Percentiles rank a stretch among this genome's conserved stretches.
phyloP scores from a whole-genome alignment of 2,888 invertebrate species.

The Pyralis farinalis region DNA sequence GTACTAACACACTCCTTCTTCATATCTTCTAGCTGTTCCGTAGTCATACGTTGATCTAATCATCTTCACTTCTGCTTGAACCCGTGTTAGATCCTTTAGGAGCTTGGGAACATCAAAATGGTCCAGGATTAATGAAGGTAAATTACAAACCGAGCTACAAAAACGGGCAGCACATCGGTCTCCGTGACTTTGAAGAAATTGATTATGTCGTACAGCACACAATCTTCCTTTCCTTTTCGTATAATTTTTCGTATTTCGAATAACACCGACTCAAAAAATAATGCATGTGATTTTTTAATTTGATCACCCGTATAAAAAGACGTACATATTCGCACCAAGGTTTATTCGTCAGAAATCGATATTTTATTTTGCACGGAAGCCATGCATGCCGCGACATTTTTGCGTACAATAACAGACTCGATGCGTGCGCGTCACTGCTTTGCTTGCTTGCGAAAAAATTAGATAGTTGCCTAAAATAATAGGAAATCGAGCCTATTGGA shows the following conservation, averaged over 20 bases:
- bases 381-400: too few relatives aligned
- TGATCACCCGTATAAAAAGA: neutral
- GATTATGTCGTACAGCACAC: neutral
- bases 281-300: neutral
- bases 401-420: too few relatives aligned
- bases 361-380: neutral
- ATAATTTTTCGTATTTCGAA: neutral
- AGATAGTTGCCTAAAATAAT: too few relatives aligned
- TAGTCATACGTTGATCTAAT: neutral
- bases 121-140: constrained; percentile 11
- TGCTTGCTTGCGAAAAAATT: too few relatives aligned
- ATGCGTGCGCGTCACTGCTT: too few relatives aligned
- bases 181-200: neutral
- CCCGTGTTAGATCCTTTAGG: neutral
- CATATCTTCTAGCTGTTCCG: neutral
- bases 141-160: constrained; percentile 10
- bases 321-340: neutral
- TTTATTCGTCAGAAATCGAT: neutral
- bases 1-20: neutral
- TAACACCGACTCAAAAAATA: neutral
- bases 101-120: constrained; percentile 10
- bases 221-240: neutral
- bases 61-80: neutral
- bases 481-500: too few relatives aligned
- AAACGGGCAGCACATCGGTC: constrained; percentile 9